These are phyloP conservation scores for Aphis craccivora DNA, from an alignment of 1,140 invertebrate genomes.

Conservation along the genomic window DNA sequence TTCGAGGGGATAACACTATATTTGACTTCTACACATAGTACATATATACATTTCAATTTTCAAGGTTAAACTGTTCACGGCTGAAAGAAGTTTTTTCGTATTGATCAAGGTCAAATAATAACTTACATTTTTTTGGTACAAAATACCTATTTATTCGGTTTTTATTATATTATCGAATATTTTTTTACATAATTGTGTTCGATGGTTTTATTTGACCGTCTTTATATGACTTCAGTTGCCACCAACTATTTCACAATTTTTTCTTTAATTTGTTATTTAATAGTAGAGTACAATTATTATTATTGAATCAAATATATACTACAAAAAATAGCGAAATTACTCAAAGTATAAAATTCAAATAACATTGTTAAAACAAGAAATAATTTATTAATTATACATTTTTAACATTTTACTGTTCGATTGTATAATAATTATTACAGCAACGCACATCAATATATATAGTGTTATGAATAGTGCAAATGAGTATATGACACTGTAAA, in stretches of 20 bases:
- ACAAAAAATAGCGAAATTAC: not conserved
- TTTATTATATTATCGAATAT: not conserved
- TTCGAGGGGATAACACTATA: not conserved
- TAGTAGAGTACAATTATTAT: not conserved
- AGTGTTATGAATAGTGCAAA: not conserved
- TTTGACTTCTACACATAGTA: too few species aligned
- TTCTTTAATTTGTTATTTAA: not conserved
- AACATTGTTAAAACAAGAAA: not conserved
- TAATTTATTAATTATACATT: not conserved
- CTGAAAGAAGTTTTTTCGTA: not conserved
- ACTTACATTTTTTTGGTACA: not conserved
- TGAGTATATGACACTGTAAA: not conserved
- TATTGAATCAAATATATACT: not conserved
- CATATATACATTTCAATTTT: not conserved
- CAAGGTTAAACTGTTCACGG: not conserved
- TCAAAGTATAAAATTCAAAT: not conserved
- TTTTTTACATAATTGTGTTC: not conserved
- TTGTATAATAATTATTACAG: not conserved
- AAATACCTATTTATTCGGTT: not conserved
- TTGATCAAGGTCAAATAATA: conserved; percentile 9
- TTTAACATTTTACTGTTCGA: not conserved
- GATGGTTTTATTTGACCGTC: not conserved
- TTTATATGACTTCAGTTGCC: not conserved
- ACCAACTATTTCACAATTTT: not conserved
- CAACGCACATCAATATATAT: not conserved